phyloP scores from a whole-genome alignment of 2,888 invertebrate genomes.

The Conus canariensis region DNA sequence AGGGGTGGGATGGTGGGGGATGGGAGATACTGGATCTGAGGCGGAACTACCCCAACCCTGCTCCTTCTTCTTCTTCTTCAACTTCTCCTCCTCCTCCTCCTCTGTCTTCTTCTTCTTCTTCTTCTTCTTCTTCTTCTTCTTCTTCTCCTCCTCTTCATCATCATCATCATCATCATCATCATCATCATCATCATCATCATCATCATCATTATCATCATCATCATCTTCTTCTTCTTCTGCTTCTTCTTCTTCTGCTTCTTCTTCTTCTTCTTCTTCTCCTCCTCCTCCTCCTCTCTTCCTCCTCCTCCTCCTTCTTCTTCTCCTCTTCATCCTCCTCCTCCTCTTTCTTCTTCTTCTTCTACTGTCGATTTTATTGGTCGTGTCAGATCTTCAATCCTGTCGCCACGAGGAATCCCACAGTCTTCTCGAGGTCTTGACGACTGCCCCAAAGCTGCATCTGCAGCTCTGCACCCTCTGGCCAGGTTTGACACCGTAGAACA shows the following conservation, averaged over 20 bases:
- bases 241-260: background rate
- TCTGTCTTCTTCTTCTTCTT: background rate
- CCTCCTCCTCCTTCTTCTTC: background rate
- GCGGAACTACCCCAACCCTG: background rate
- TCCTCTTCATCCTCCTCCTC: background rate
- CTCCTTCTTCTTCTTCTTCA: no score
- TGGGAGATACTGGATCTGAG: background rate
- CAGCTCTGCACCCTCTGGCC: no score
- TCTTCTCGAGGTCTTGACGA: no score
- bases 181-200: background rate
- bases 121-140: background rate
- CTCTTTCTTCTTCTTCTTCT: no score
- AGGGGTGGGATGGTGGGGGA: background rate
- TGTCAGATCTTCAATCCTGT: no score
- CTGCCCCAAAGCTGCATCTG: no score
- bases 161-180: background rate
- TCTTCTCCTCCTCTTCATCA: background rate
- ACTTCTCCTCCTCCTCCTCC: no score
- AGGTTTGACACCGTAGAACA: no score
- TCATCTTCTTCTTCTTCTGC: background rate
- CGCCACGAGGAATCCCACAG: no score
- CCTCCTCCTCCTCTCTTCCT: background rate
- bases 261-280: background rate
- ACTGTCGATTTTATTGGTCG: no score
- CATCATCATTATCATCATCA: background rate